These are phyloP conservation scores for Anser cygnoides DNA, from an alignment of 2,113 vertebrate genomes.

Conservation along the genomic window DNA sequence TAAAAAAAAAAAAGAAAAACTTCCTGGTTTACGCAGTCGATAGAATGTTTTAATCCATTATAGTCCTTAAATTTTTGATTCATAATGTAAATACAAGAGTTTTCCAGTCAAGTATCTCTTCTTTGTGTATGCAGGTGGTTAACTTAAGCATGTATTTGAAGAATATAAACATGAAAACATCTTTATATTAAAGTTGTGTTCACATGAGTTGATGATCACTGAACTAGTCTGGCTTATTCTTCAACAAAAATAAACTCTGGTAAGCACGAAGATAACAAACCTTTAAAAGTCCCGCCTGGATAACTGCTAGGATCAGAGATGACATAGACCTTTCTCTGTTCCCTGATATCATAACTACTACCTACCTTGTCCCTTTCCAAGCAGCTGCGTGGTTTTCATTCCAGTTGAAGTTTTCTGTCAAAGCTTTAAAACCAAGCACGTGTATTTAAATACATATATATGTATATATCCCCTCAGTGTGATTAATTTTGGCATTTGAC, in stretches of 20 bases:
- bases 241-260: not conserved
- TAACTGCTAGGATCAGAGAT: not conserved
- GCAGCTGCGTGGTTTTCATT: not conserved
- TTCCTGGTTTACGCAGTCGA: not conserved
- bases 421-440: not conserved
- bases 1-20: not conserved
- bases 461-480: accelerated
- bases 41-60: not conserved
- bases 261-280: not conserved
- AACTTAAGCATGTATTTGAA: not conserved
- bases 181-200: not conserved
- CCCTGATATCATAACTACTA: accelerated
- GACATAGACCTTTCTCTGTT: not conserved
- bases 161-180: not conserved
- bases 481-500: not conserved
- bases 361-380: not conserved
- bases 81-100: not conserved
- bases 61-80: not conserved
- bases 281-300: not conserved
- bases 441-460: not conserved
- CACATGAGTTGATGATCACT: not conserved
- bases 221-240: not conserved
- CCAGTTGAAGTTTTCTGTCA: not conserved
- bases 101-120: not conserved
- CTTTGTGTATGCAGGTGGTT: not conserved